These are phyloP conservation scores for Siniperca chuatsi DNA, from an alignment of 2,113 vertebrate genomes.

Conservation along the genomic window DNA sequence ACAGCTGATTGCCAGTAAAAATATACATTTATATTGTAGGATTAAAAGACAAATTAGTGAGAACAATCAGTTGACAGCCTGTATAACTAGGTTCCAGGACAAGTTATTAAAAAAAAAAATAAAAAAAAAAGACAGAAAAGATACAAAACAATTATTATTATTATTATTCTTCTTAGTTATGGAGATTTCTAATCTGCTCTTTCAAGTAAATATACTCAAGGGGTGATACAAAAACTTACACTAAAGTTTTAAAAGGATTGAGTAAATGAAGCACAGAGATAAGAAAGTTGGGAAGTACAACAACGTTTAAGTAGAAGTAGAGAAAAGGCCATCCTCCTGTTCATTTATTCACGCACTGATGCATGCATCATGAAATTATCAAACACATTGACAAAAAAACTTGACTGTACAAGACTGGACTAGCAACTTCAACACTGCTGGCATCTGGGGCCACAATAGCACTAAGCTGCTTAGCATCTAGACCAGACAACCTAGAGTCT, in stretches of 20 bases:
- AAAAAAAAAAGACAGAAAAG: not conserved
- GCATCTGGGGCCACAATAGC: slow-evolving; percentile 58
- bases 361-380: not conserved
- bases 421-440: slow-evolving; percentile 30
- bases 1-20: not conserved
- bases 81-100: not conserved
- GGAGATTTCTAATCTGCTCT: not conserved
- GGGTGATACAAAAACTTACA: not conserved
- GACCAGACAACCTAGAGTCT: slow-evolving; percentile 63
- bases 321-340: not conserved
- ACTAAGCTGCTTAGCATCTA: slow-evolving; percentile 73
- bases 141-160: not conserved
- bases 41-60: not conserved
- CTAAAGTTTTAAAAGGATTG: not conserved
- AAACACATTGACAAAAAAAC: not conserved
- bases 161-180: not conserved
- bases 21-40: not conserved
- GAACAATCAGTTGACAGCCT: not conserved
- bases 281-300: not conserved
- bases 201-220: not conserved
- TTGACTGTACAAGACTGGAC: not conserved
- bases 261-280: not conserved
- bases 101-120: no score
- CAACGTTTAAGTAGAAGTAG: not conserved
- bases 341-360: not conserved